phyloP scores from a whole-genome alignment of 2,888 invertebrate genomes.

The Maniola hyperantus region DNA sequence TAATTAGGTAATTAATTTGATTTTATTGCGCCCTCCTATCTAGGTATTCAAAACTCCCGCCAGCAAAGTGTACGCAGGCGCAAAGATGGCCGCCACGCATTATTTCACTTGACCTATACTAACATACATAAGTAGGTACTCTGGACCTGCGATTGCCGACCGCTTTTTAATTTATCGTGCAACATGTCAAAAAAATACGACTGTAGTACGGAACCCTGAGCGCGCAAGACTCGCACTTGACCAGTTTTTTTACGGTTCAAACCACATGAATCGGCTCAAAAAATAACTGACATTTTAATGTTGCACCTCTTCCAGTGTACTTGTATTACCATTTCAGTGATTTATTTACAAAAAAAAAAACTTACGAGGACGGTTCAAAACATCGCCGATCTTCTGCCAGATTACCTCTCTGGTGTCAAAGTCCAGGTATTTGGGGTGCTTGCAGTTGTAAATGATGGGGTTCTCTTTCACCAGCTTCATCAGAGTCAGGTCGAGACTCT shows the following conservation, averaged over 20 bases:
- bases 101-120: not conserved
- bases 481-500: slow-evolving; percentile 59
- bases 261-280: too few species aligned
- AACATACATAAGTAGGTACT: too few species aligned
- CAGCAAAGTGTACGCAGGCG: slow-evolving; percentile 1
- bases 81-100: slow-evolving; percentile 13
- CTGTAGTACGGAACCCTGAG: too few species aligned
- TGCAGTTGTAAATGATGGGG: slow-evolving; percentile 60
- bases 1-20: too few species aligned
- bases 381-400: slow-evolving; percentile 73
- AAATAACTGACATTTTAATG: too few species aligned
- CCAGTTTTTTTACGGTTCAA: too few species aligned
- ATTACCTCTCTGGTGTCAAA: slow-evolving; percentile 64
- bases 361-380: slow-evolving; percentile 64
- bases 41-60: slow-evolving; percentile 8
- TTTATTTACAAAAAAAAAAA: slow-evolving; percentile 34
- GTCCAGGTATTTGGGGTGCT: slow-evolving; percentile 63
- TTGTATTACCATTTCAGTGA: not conserved
- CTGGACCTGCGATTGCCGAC: too few species aligned
- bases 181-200: too few species aligned
- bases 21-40: too few species aligned
- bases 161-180: too few species aligned
- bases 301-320: too few species aligned
- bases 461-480: slow-evolving; percentile 63
- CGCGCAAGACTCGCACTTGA: too few species aligned